A percentile compares a stretch with the other conserved stretches of the same genome.
These are phyloP conservation scores for Oxytorus armatus DNA, from an alignment of 2,888 invertebrate genomes.

Conservation along the genomic window DNA sequence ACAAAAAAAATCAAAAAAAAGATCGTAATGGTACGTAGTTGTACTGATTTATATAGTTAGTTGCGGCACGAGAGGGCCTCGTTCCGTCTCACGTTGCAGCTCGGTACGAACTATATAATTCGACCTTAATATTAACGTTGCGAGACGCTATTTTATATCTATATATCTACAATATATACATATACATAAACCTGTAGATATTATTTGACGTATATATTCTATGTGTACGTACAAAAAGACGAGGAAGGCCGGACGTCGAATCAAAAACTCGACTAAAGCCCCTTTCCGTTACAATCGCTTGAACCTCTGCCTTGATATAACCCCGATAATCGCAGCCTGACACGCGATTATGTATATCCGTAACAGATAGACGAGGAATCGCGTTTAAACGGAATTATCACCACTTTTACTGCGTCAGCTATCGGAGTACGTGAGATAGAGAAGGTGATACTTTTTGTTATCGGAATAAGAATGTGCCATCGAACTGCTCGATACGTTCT, in stretches of 20 bases:
- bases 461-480: no score
- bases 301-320: constrained; percentile 1
- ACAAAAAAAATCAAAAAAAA: constrained; percentile 14
- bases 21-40: constrained; percentile 25
- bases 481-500: no score
- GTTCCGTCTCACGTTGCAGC: constrained; percentile 53
- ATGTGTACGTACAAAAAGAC: constrained; percentile 12
- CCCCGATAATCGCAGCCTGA: constrained; percentile 46
- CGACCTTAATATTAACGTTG: constrained; percentile 57
- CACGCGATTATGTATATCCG: constrained; percentile 50
- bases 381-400: constrained; percentile 10
- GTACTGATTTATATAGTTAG: constrained; percentile 31
- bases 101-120: constrained; percentile 55
- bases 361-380: constrained; percentile 28
- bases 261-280: constrained; percentile 57
- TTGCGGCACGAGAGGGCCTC: constrained; percentile 58
- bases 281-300: constrained; percentile 32
- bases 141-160: constrained; percentile 16
- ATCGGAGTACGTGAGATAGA: no score
- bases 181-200: constrained; percentile 4
- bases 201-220: not conserved
- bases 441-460: no score
- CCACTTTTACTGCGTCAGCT: not conserved
- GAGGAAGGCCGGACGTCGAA: constrained; percentile 39
- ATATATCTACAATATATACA: not conserved